phyloP scores from a whole-genome alignment of 1,140 invertebrate species.

The Asobara japonica region DNA sequence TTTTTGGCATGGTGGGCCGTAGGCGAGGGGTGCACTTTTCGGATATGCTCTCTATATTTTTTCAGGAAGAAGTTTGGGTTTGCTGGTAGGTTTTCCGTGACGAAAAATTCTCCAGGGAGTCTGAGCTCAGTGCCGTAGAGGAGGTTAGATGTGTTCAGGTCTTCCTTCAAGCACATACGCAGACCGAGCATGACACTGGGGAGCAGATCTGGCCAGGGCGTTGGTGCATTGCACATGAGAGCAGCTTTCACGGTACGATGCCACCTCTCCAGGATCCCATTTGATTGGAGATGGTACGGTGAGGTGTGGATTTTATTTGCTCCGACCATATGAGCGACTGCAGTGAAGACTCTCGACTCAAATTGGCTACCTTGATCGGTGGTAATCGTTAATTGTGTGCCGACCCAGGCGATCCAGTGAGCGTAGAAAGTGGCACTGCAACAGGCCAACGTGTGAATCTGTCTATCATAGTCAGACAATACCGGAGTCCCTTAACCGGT shows the following conservation, averaged over 20 bases:
- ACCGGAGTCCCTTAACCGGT: background rate
- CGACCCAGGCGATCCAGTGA: background rate
- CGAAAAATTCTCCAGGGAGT: constrained; percentile 46
- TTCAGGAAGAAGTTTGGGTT: constrained; percentile 28
- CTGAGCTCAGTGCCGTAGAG: constrained; percentile 52
- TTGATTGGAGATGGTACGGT: constrained; percentile 54
- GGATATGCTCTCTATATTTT: background rate
- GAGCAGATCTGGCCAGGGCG: constrained; percentile 51
- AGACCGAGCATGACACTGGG: constrained; percentile 60
- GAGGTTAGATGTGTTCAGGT: constrained; percentile 52
- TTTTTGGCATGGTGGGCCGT: background rate
- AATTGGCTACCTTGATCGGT: background rate
- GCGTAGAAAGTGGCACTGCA: background rate
- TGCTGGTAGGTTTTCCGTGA: constrained; percentile 26
- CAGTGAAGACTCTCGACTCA: constrained; percentile 33
- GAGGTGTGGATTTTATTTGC: background rate
- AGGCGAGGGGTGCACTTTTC: background rate
- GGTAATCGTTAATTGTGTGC: background rate
- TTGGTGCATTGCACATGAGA: constrained; percentile 43
- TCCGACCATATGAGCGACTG: constrained; percentile 38
- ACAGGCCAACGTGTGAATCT: background rate
- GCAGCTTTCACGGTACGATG: constrained; percentile 59
- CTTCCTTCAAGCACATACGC: constrained; percentile 48
- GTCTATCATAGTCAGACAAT: constrained; percentile 12
- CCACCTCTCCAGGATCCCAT: constrained; percentile 60